Evolutionary conservation across 92 coral and sea anemone species (phyloP).

Genomic region (Paramuricea clavata): DNA sequence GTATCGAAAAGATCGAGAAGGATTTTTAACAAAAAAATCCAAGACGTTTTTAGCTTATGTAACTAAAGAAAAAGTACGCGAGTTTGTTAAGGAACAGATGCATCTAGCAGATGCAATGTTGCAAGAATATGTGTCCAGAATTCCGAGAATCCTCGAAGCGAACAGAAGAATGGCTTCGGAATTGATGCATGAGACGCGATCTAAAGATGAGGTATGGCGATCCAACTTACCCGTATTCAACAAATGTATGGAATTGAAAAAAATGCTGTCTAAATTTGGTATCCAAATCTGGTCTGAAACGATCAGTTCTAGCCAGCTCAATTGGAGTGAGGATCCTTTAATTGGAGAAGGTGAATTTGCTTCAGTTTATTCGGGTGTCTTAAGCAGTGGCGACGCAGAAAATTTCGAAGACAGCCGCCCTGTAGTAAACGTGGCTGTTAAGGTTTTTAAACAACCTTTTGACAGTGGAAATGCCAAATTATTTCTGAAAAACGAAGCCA

Average conservation of each 20-base stretch:
- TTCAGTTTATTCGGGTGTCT: background rate
- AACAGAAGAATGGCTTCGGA: constrained; percentile 4
- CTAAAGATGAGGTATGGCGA: constrained; percentile 6
- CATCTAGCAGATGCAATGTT: constrained; percentile 1
- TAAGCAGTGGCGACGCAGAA: background rate
- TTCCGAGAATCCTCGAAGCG: constrained; percentile 13
- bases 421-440: background rate
- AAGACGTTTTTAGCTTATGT: background rate
- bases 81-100: constrained; percentile 14
- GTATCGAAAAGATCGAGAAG: background rate
- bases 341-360: constrained; percentile 2
- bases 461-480: background rate
- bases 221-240: background rate
- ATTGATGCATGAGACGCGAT: constrained; percentile 5
- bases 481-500: background rate
- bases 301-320: background rate
- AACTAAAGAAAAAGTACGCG: background rate
- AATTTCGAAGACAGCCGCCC: background rate
- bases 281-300: background rate
- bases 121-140: background rate
- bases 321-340: background rate
- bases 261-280: background rate
- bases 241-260: background rate
- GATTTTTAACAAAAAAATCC: background rate
- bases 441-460: constrained; percentile 2